Conservation (phyloP, 2,113 vertebrate genomes). For the Burhinus oedicnemus region DNA sequence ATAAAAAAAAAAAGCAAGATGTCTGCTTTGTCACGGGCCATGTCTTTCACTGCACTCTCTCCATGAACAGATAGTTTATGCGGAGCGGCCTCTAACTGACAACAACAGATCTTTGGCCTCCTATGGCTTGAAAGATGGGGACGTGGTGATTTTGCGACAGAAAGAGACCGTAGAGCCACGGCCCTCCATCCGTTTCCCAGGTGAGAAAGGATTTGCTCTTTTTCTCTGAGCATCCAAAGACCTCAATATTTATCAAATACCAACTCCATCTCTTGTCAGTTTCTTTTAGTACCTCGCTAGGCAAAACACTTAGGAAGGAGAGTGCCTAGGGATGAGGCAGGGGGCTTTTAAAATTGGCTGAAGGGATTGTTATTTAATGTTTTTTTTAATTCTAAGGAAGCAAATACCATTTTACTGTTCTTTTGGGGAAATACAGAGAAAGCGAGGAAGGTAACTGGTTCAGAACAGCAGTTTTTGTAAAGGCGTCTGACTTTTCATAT, state of each 20-base stretch:
- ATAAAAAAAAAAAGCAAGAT: rapidly evolving
- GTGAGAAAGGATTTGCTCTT: constrained; percentile 60
- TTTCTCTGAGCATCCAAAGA: background rate
- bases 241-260: rapidly evolving
- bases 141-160: constrained; percentile 93
- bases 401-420: background rate
- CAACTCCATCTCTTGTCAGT: rapidly evolving
- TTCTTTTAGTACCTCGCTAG: background rate
- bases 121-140: constrained; percentile 96
- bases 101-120: constrained; percentile 90
- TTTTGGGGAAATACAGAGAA: background rate
- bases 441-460: background rate
- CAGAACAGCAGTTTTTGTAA: background rate
- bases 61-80: constrained; percentile 85
- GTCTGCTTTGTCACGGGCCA: background rate
- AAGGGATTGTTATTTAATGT: background rate
- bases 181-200: constrained; percentile 79
- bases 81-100: constrained; percentile 90
- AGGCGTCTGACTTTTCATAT: background rate
- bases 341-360: background rate
- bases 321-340: rapidly evolving
- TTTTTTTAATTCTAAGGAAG: background rate
- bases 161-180: constrained; percentile 80
- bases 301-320: background rate
- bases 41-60: background rate